Base-by-base conservation (phyloP, 2,797 vertebrate species). In the Choloepus didactylus region DNA sequence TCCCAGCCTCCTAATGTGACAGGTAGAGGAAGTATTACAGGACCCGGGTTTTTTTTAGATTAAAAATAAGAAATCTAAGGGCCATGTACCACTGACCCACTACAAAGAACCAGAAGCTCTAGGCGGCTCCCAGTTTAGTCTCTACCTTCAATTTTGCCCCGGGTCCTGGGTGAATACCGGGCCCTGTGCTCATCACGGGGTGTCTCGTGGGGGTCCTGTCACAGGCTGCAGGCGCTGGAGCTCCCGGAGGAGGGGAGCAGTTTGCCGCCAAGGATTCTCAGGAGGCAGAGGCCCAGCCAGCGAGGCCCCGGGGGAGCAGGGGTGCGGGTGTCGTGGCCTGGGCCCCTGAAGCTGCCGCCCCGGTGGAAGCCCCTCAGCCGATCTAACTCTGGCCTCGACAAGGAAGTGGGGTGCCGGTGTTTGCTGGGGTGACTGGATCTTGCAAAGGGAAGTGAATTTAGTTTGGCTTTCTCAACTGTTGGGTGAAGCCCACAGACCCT, bases 91-190 rank as follows among this genome's bases (percentile, higher is more conserved):
- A 38, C 29, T 10, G 4, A 46, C 31, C 62, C 49, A 8, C 5
- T 27, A 64, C 80, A 91, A 66, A 86, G 69, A 72, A 4, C 46
- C 31, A 23, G 46, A 81, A 75, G 73, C 91, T 19, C 94, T 59
- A 49, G 54, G 5, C 0, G 2, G 16, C 25, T 25, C 35, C 21
- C 12, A 3, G 8, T 1, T 2, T 41, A n/a, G 44, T 3, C 44
- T 49, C n/a, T 25, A 6, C 9, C 72, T 73, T 12, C 12, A 4
- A 11, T 9, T 3, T n/a, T 19, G 7, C 73, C 66, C n/a, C 31
- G 0, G 9, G 35, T 79, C 69, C 29, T 6, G 25, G 12, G 9
- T 15, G 5, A 9, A 14, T 56, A 0, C 0, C 15, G 2, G 54
- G n/a, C 14, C 27, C 60, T 49, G 69, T 25, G 69, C 19, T 44